These are phyloP conservation scores for Octopus bimaculoides DNA, from an alignment of 1,140 invertebrate species.

Conservation along the genomic window DNA sequence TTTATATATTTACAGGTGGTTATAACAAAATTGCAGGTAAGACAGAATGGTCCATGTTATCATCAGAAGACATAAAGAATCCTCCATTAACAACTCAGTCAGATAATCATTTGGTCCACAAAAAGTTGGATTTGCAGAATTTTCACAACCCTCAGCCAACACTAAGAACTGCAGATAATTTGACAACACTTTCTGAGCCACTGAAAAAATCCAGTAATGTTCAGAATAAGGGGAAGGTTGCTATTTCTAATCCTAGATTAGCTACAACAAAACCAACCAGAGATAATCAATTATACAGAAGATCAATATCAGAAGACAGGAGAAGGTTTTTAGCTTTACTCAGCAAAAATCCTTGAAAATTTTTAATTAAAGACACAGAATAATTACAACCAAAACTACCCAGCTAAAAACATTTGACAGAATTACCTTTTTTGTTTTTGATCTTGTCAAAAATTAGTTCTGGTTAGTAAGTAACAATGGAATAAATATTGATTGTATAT, in stretches of 20 bases:
- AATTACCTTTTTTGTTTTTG: neutral
- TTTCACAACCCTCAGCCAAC: neutral
- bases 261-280: neutral
- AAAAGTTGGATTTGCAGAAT: neutral
- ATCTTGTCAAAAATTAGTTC: neutral
- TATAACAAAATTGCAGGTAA: neutral
- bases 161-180: neutral
- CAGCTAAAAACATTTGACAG: neutral
- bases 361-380: neutral
- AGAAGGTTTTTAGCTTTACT: neutral
- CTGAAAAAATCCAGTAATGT: neutral
- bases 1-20: neutral
- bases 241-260: neutral
- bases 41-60: neutral
- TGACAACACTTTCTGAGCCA: neutral
- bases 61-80: neutral
- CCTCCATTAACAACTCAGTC: neutral
- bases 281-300: neutral
- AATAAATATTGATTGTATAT: neutral
- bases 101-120: neutral
- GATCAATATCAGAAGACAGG: neutral
- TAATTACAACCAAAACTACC: neutral
- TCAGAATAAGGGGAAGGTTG: neutral
- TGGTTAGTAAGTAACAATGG: neutral
- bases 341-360: neutral